These are phyloP conservation scores for Pteronura brasiliensis DNA, from an alignment of 2,113 vertebrate species.

Conservation along the genomic window DNA sequence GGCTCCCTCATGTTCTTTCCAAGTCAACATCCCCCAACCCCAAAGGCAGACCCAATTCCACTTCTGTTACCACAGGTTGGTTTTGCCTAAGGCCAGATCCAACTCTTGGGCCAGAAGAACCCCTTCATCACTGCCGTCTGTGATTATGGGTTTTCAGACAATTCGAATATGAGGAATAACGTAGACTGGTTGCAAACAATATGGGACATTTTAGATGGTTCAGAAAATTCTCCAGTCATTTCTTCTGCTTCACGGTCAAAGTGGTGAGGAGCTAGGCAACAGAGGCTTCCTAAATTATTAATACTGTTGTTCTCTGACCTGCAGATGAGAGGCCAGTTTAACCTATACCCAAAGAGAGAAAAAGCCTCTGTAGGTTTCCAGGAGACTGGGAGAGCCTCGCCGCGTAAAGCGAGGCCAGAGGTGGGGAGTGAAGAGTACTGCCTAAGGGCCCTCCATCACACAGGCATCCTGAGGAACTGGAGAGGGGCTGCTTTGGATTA, in stretches of 20 bases:
- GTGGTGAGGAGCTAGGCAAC: background rate
- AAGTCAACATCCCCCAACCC: background rate
- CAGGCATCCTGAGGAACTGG: background rate
- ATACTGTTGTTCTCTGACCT: background rate
- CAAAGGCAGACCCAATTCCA: background rate
- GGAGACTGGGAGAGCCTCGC: background rate
- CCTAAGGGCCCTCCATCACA: background rate
- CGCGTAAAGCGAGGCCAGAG: background rate
- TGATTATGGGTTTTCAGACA: background rate
- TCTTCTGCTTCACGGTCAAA: background rate
- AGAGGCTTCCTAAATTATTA: background rate
- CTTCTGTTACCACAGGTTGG: background rate
- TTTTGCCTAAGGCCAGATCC: background rate
- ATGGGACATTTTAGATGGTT: background rate
- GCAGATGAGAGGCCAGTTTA: background rate
- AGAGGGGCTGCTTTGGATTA: background rate
- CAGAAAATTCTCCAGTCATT: background rate
- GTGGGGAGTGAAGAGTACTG: no score
- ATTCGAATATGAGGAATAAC: background rate
- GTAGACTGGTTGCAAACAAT: background rate
- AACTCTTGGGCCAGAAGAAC: background rate
- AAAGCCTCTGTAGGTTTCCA: background rate
- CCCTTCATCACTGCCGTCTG: background rate
- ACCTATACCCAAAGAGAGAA: background rate
- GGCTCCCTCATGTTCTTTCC: background rate